These are phyloP conservation scores for Ormyrus thymus DNA, from an alignment of 2,888 invertebrate species.

Conservation along the genomic window DNA sequence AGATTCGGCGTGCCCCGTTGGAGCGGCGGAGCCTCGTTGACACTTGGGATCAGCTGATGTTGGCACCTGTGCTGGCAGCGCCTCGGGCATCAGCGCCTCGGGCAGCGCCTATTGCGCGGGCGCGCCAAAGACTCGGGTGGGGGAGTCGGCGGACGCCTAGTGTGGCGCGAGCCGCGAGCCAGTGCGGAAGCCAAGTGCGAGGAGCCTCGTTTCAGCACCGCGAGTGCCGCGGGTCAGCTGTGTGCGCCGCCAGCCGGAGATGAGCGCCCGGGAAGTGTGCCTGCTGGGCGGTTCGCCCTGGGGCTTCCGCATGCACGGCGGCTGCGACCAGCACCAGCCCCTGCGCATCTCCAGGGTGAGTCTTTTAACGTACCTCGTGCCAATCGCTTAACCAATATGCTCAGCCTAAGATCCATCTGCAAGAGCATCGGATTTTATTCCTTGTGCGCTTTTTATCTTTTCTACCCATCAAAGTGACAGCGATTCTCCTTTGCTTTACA, in stretches of 20 bases:
- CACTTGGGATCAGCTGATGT: too few species aligned
- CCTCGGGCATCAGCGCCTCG: slow-evolving; percentile 45
- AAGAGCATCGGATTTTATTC: too few species aligned
- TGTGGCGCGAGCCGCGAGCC: slow-evolving; percentile 70
- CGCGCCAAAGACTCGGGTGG: slow-evolving; percentile 52
- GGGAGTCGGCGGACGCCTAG: slow-evolving; percentile 60
- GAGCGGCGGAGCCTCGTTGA: too few species aligned
- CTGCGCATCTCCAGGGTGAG: slow-evolving; percentile 88
- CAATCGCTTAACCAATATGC: too few species aligned
- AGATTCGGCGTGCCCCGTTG: too few species aligned
- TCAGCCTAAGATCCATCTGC: too few species aligned
- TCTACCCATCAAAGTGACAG: not conserved
- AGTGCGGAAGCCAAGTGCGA: slow-evolving; percentile 63
- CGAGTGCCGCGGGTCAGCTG: not conserved
- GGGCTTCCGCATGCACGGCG: slow-evolving; percentile 93
- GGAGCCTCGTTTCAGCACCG: slow-evolving; percentile 8
- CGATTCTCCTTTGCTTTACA: not conserved
- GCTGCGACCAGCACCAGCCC: slow-evolving; percentile 86
- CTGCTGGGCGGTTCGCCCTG: slow-evolving; percentile 90
- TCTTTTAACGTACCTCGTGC: not conserved
- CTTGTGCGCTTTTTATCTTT: not conserved
- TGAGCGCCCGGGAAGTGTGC: slow-evolving; percentile 85
- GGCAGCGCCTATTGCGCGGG: slow-evolving; percentile 57
- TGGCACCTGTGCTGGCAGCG: not conserved
- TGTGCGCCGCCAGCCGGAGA: slow-evolving; percentile 64